A percentile compares a stretch with the other conserved stretches of the same genome.
phyloP scores from a whole-genome alignment of 64 coral and sea anemone genomes.

The Acropora yongei region DNA sequence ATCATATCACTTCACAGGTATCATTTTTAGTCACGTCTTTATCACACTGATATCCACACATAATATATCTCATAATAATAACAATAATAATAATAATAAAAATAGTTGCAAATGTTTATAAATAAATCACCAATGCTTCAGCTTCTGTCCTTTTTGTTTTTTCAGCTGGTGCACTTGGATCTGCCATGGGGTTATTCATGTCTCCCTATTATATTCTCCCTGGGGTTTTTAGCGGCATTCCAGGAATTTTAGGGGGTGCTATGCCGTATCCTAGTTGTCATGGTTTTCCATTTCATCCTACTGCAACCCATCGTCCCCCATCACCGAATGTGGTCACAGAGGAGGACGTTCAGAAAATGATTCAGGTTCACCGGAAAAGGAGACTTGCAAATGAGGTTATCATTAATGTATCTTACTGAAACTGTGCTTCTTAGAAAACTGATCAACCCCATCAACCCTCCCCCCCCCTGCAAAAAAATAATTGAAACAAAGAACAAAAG shows the following conservation, averaged over 20 bases:
- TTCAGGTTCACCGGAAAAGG: constrained; percentile 83
- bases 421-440: no score
- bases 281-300: constrained; percentile 61
- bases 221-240: constrained; percentile 22
- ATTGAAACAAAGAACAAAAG: no score
- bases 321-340: constrained; percentile 74
- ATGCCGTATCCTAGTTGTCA: constrained; percentile 83
- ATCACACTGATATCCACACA: no score
- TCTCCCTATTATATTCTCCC: constrained; percentile 10
- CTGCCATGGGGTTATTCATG: constrained; percentile 38
- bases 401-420: neutral
- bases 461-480: no score
- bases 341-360: constrained; percentile 88
- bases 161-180: neutral
- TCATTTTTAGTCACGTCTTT: no score
- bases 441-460: no score
- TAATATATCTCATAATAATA: no score
- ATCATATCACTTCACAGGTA: neutral
- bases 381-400: constrained; percentile 80
- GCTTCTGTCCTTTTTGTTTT: neutral
- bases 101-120: no score
- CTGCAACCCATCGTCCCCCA: constrained; percentile 37
- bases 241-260: constrained; percentile 35
- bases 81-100: no score
- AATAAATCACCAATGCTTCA: no score